These are phyloP conservation scores for Oryzias curvinotus DNA, from an alignment of 2,113 vertebrate genomes.

Conservation along the genomic window DNA sequence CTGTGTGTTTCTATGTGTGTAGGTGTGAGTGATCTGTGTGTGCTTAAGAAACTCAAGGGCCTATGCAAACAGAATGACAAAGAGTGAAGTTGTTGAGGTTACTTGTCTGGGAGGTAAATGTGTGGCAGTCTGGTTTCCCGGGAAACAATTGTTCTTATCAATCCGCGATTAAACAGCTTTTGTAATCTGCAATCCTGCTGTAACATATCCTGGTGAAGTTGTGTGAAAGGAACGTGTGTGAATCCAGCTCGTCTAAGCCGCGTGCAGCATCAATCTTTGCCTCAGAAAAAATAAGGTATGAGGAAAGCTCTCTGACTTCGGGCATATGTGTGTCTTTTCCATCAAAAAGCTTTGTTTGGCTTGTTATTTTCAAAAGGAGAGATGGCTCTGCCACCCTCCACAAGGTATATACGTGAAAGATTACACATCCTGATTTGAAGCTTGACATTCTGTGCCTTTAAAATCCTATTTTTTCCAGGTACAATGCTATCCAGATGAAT, in stretches of 20 bases:
- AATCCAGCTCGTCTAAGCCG: conserved; percentile 37
- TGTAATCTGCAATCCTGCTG: conserved; percentile 55
- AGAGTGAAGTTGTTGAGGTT: conserved; percentile 47
- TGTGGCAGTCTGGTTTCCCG: conserved; percentile 51
- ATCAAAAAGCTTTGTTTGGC: conserved; percentile 40
- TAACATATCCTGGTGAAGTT: conserved; percentile 57
- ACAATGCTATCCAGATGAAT: conserved; percentile 49
- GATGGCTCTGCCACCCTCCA: conserved; percentile 24
- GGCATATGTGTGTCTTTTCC: conserved; percentile 37
- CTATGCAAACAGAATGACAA: conserved; percentile 60
- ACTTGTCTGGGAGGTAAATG: conserved; percentile 52
- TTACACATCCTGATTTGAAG: conserved; percentile 35
- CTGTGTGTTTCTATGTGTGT: conserved; percentile 33
- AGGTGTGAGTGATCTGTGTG: conserved; percentile 47
- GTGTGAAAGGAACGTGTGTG: conserved; percentile 36
- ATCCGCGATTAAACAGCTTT: conserved; percentile 67
- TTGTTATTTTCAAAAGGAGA: conserved; percentile 37
- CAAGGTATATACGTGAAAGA: conserved; percentile 19
- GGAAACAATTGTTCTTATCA: conserved; percentile 67
- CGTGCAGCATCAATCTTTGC: conserved; percentile 48
- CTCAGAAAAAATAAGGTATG: conserved; percentile 46
- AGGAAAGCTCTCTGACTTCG: conserved; percentile 40
- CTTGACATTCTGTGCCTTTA: conserved; percentile 37
- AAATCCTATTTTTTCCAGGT: conserved; percentile 36
- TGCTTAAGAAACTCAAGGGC: conserved; percentile 52